Evolutionary conservation across 2,888 invertebrate species (phyloP).

Genomic region (Luffia ferchaultella): DNA sequence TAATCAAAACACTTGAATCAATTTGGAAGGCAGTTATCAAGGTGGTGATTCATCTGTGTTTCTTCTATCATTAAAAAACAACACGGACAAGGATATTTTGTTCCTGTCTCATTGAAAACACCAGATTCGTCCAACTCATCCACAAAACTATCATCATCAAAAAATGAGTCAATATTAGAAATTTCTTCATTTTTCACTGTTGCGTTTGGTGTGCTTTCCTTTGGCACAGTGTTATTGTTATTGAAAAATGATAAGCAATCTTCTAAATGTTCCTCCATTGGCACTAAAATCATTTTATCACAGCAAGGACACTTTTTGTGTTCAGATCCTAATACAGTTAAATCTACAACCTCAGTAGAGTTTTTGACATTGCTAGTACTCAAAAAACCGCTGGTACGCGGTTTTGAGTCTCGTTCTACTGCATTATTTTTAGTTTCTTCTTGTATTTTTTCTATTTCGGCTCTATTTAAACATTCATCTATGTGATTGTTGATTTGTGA

Average conservation of each 20-base stretch:
- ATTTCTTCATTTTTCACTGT: background rate
- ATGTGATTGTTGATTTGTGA: conserved; percentile 46
- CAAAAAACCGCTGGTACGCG: conserved; percentile 14
- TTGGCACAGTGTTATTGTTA: conserved; percentile 46
- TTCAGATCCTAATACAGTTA: background rate
- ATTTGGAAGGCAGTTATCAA: conserved; percentile 47
- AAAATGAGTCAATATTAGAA: conserved; percentile 14
- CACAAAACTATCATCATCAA: conserved; percentile 30
- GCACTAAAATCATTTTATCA: conserved; percentile 27
- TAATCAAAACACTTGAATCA: too few species aligned
- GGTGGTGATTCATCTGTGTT: conserved; percentile 65
- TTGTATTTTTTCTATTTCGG: conserved; percentile 31
- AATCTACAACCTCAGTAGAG: conserved; percentile 9
- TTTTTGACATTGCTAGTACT: background rate
- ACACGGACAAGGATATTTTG: conserved; percentile 66
- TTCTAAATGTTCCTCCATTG: conserved; percentile 54
- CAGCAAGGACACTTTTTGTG: conserved; percentile 50
- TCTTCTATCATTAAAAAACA: conserved; percentile 62
- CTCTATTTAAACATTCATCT: conserved; percentile 53
- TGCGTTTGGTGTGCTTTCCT: conserved; percentile 24
- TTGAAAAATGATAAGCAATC: conserved; percentile 53
- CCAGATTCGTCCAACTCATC: conserved; percentile 27
- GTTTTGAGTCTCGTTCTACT: conserved; percentile 21
- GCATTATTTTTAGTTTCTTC: background rate
- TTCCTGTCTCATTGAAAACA: conserved; percentile 47